Percentiles rank a stretch among this genome's conserved stretches.
Evolutionary conservation across 2,888 invertebrate species (phyloP).

Genomic region (Dinocampus coccinellae): DNA sequence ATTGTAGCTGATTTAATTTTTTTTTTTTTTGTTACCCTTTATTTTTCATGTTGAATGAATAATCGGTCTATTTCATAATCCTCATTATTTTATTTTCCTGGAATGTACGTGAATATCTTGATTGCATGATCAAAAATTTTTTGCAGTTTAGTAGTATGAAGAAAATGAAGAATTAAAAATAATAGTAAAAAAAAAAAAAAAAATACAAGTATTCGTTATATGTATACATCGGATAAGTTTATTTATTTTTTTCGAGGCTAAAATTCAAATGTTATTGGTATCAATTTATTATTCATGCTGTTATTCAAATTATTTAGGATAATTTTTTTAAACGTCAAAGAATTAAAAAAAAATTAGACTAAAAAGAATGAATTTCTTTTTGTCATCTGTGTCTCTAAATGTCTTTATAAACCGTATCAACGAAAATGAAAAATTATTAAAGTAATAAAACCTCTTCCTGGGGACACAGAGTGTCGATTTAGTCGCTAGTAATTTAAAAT

Average conservation of each 20-base stretch:
- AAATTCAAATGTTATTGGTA: conserved; percentile 10
- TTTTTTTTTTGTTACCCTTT: conserved; percentile 23
- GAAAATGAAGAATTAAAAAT: conserved; percentile 9
- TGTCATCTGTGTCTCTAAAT: conserved; percentile 9
- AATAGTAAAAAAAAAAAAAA: conserved; percentile 23
- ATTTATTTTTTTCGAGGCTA: conserved; percentile 33
- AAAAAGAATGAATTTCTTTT: conserved; percentile 20
- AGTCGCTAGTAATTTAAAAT: conserved; percentile 33
- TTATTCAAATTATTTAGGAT: not conserved
- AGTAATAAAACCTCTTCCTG: not conserved
- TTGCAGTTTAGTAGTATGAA: not conserved
- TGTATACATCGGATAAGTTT: conserved; percentile 35
- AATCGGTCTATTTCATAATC: not conserved
- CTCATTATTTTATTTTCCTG: conserved; percentile 4
- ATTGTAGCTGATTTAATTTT: conserved; percentile 34
- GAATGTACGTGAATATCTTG: not conserved
- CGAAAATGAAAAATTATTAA: conserved; percentile 22
- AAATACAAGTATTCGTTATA: conserved; percentile 36
- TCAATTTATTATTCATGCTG: conserved; percentile 9
- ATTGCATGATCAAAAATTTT: not conserved
- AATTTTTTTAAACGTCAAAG: conserved; percentile 15
- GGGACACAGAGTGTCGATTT: conserved; percentile 31
- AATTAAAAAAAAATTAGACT: conserved; percentile 9
- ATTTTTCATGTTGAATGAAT: conserved; percentile 18
- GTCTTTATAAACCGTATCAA: conserved; percentile 35